phyloP scores from a whole-genome alignment of 37 sponge, comb jelly and placozoan genomes.

The Haliclona indistincta region DNA sequence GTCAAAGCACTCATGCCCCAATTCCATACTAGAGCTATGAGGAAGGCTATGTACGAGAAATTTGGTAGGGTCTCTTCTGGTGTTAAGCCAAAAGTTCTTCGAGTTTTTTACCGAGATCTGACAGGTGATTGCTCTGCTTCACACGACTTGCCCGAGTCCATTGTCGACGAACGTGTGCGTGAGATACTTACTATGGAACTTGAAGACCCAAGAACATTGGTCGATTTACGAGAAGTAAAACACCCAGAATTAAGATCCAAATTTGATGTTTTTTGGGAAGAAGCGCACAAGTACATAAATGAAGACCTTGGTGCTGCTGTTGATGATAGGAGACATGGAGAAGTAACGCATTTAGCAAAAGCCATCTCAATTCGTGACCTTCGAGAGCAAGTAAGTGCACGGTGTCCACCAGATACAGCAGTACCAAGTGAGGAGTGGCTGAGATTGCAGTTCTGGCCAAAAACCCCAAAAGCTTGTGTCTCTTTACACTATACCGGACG shows the following conservation, averaged over 20 bases:
- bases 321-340: not conserved
- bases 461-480: conserved; percentile 12
- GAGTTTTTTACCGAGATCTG: no score
- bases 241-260: not conserved
- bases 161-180: not conserved
- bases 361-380: no score
- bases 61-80: not conserved
- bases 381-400: conserved; percentile 2
- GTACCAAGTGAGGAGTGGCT: conserved; percentile 35
- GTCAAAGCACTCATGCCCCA: not conserved
- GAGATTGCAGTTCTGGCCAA: conserved; percentile 48
- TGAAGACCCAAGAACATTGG: not conserved
- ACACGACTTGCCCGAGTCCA: not conserved
- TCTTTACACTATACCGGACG: conserved; percentile 45
- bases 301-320: conserved; percentile 2
- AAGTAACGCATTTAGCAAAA: conserved; percentile 9
- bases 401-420: conserved; percentile 18
- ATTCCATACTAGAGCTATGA: conserved; percentile 2
- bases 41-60: not conserved
- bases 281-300: not conserved
- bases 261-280: not conserved
- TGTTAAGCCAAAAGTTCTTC: conserved; percentile 7
- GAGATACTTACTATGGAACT: not conserved
- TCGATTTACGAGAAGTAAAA: not conserved
- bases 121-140: not conserved